A percentile compares a stretch with the other conserved stretches of the same genome.
Conservation (phyloP, 2,797 vertebrate species). For the Loriculus beryllinus region DNA sequence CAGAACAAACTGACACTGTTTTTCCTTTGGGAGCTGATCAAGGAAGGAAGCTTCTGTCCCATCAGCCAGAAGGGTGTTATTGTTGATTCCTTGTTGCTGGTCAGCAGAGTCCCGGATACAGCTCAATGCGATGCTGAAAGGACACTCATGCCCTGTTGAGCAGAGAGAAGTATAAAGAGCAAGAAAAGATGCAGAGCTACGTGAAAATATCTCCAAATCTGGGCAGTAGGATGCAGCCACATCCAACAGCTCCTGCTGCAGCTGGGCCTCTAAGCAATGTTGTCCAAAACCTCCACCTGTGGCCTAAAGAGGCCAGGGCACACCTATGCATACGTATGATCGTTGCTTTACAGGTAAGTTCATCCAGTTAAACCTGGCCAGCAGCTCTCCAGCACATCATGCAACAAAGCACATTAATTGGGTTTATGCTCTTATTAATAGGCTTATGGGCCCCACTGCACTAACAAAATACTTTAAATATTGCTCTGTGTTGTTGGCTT, state of each 20-base stretch:
- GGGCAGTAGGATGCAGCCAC: not conserved
- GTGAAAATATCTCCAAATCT: not conserved
- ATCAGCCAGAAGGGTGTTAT: constrained; percentile 50
- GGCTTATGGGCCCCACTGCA: not conserved
- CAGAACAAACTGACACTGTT: constrained; percentile 75
- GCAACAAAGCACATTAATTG: not conserved
- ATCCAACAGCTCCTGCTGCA: not conserved
- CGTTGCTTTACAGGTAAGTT: not conserved
- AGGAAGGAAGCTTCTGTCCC: constrained; percentile 37
- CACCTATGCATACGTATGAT: not conserved
- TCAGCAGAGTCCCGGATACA: constrained; percentile 63
- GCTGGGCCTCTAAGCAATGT: not conserved
- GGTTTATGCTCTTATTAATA: not conserved
- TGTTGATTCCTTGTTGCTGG: constrained; percentile 53
- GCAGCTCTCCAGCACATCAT: not conserved
- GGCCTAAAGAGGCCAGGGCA: not conserved
- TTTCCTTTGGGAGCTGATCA: constrained; percentile 68
- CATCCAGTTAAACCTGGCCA: not conserved
- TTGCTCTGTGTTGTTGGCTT: no score
- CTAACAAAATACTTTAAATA: not conserved
- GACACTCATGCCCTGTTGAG: constrained; percentile 77
- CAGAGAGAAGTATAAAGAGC: not conserved
- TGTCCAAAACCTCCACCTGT: not conserved
- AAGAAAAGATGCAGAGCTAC: not conserved
- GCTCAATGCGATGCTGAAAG: constrained; percentile 74